Conservation (phyloP, 2,113 vertebrate genomes). For the Gopherus evgoodei region DNA sequence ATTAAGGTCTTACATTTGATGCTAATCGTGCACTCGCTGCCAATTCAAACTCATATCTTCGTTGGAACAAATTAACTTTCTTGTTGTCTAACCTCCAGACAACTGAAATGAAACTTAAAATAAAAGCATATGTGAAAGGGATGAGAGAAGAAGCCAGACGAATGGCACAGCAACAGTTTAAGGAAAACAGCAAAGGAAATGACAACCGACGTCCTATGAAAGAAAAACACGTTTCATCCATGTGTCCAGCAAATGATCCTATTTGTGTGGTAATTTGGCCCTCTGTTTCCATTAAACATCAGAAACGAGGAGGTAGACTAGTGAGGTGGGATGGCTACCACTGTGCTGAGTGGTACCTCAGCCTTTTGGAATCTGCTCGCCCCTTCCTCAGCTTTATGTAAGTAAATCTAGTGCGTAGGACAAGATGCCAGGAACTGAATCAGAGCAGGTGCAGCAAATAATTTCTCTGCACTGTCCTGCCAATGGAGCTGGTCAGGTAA, state of each 20-base stretch:
- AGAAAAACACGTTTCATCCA: background rate
- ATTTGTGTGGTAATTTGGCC: background rate
- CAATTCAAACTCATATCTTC: background rate
- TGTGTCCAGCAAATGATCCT: background rate
- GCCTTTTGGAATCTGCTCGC: background rate
- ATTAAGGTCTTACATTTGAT: background rate
- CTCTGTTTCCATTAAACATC: background rate
- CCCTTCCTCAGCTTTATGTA: background rate
- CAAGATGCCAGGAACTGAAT: background rate
- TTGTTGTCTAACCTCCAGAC: background rate
- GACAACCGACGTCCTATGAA: background rate
- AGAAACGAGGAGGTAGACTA: background rate
- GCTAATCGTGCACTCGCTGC: background rate
- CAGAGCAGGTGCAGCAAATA: background rate
- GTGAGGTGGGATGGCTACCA: background rate
- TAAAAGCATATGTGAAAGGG: background rate
- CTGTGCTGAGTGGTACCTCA: background rate
- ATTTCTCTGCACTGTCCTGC: background rate
- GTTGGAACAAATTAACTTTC: background rate
- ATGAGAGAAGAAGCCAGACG: background rate
- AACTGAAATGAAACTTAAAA: background rate
- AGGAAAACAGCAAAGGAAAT: background rate
- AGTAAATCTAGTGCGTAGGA: background rate
- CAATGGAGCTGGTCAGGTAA: background rate
- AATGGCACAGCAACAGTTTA: background rate